Percentiles rank a stretch among this genome's conserved stretches.
Evolutionary conservation across 1,140 invertebrate species (phyloP).

Genomic region (Drosophila biarmipes): DNA sequence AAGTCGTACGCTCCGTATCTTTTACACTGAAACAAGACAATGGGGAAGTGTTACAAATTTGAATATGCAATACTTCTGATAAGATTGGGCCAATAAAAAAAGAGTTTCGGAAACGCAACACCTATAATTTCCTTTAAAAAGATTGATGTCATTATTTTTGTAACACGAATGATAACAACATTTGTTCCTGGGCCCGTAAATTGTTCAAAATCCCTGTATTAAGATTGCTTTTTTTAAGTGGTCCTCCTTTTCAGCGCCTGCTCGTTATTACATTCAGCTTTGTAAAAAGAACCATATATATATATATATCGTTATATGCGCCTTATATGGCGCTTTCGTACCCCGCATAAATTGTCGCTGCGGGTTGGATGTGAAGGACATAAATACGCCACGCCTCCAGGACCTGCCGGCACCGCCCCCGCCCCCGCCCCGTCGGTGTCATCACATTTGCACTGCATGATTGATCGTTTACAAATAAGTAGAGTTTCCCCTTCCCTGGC

Average conservation of each 20-base stretch:
- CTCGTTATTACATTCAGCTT: constrained; percentile 77
- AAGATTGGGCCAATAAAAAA: too few relatives aligned
- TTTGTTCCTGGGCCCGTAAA: too few relatives aligned
- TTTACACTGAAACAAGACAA: background rate
- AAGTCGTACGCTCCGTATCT: background rate
- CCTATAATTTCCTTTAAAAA: too few relatives aligned
- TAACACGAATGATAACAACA: too few relatives aligned
- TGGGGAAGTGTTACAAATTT: background rate
- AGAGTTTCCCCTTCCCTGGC: background rate
- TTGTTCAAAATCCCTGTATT: too few relatives aligned
- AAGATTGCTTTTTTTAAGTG: background rate
- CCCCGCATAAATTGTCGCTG: constrained; percentile 74
- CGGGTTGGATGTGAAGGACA: constrained; percentile 28
- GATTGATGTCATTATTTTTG: too few relatives aligned
- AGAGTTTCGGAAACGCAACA: too few relatives aligned
- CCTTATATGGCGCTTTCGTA: constrained; percentile 47
- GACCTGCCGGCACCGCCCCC: background rate
- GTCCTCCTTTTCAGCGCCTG: constrained; percentile 26
- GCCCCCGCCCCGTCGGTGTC: constrained; percentile 20
- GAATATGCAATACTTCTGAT: too few relatives aligned
- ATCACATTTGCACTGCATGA: constrained; percentile 72
- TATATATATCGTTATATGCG: constrained; percentile 72
- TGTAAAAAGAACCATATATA: constrained; percentile 38
- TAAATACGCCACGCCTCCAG: background rate
- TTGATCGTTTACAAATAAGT: constrained; percentile 78